These are phyloP conservation scores for Thelaira solivaga DNA, from an alignment of 2,888 invertebrate species.

Conservation along the genomic window DNA sequence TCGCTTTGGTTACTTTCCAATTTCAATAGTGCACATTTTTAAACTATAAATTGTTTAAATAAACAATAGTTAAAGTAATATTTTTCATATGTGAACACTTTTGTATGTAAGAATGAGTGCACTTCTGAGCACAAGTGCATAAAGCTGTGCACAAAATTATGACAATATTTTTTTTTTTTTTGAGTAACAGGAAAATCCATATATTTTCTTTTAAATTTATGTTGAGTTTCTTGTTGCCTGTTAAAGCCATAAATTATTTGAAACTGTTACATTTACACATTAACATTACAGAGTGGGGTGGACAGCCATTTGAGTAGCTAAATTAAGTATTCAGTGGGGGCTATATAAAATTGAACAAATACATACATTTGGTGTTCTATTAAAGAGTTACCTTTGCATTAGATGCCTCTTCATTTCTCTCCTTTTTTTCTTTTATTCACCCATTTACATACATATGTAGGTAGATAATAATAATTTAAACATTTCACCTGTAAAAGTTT, in stretches of 20 bases:
- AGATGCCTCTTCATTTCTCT: too few relatives aligned
- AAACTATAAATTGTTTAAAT: neutral
- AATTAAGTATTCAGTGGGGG: neutral
- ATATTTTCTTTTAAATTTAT: constrained; percentile 40
- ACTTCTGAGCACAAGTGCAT: constrained; percentile 3
- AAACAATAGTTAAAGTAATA: neutral
- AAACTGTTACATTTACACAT: neutral
- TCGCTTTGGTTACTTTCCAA: neutral
- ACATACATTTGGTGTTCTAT: too few relatives aligned
- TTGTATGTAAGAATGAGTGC: too few relatives aligned
- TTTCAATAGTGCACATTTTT: neutral
- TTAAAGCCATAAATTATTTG: constrained; percentile 37
- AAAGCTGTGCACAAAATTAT: neutral
- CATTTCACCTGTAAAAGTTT: too few relatives aligned
- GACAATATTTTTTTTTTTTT: constrained; percentile 7
- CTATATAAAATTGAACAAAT: too few relatives aligned
- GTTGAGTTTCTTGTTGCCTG: constrained; percentile 30
- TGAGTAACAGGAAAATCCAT: constrained; percentile 6
- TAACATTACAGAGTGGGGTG: neutral
- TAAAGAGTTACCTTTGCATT: too few relatives aligned
- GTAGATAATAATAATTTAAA: too few relatives aligned
- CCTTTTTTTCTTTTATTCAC: too few relatives aligned
- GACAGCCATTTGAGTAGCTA: neutral
- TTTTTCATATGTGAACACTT: neutral
- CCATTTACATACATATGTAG: too few relatives aligned